Evolutionary conservation across 2,113 vertebrate genomes (phyloP).

Genomic region (Tachysurus vachellii): DNA sequence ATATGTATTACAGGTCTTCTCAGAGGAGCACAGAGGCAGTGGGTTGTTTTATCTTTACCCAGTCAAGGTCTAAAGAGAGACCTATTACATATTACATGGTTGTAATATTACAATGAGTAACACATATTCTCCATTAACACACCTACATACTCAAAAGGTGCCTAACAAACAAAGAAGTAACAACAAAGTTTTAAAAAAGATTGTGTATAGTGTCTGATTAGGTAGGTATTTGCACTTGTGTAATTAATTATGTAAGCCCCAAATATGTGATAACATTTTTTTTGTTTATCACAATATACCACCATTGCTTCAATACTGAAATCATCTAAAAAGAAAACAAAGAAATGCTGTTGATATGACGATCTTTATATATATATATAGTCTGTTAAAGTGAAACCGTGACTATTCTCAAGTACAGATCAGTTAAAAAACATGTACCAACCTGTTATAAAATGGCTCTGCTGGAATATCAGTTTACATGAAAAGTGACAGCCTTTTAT

Average conservation of each 20-base stretch:
- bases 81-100: background rate
- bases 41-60: background rate
- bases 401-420: background rate
- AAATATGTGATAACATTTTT: background rate
- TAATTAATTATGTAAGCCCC: background rate
- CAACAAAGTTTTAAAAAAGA: background rate
- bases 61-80: background rate
- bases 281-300: background rate
- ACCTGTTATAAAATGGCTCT: background rate
- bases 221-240: background rate
- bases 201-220: background rate
- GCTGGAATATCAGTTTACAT: background rate
- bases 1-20: background rate
- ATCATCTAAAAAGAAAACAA: background rate
- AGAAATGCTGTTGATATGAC: background rate
- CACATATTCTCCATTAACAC: background rate
- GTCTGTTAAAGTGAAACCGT: background rate
- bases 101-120: background rate
- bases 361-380: background rate
- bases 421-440: conserved; percentile 7
- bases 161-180: background rate
- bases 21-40: background rate
- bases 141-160: background rate
- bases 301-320: background rate
- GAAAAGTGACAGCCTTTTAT: conserved; percentile 10